Percentiles rank a stretch among this genome's conserved stretches.
Evolutionary conservation across 2,888 invertebrate species (phyloP).

Genomic region (Apoderus coryli): DNA sequence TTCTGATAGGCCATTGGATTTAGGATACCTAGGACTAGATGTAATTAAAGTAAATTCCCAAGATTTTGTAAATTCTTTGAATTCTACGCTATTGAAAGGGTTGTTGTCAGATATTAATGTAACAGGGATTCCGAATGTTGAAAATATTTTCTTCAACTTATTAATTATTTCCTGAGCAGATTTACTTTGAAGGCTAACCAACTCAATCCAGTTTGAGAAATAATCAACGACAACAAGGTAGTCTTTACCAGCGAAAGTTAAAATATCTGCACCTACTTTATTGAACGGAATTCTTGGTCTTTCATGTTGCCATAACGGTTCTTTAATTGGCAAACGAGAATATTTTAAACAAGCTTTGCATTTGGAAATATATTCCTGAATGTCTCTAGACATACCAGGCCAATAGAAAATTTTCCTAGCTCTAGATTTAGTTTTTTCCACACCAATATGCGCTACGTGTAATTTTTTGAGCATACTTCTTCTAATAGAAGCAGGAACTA

Average conservation of each 20-base stretch:
- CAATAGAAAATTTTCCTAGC: constrained; percentile 13
- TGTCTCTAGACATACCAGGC: constrained; percentile 14
- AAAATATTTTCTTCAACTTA: constrained; percentile 14
- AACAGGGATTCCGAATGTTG: constrained; percentile 14
- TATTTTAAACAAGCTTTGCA: constrained; percentile 8
- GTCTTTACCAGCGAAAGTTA: constrained; percentile 7
- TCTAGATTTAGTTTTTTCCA: constrained; percentile 13
- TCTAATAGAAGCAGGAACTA: constrained; percentile 12
- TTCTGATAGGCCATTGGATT: constrained; percentile 16
- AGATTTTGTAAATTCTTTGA: constrained; percentile 15
- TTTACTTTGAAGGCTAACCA: constrained; percentile 6
- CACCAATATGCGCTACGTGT: constrained; percentile 14
- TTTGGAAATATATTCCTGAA: constrained; percentile 11
- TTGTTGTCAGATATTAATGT: constrained; percentile 16
- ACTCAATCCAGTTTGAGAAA: constrained; percentile 10
- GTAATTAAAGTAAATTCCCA: constrained; percentile 14
- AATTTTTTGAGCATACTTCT: constrained; percentile 13
- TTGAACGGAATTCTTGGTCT: constrained; percentile 7
- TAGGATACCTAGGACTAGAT: constrained; percentile 16
- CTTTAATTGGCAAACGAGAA: constrained; percentile 4
- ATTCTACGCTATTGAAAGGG: constrained; percentile 16
- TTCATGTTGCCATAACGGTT: constrained; percentile 7
- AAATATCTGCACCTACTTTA: constrained; percentile 7
- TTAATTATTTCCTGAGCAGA: constrained; percentile 8
- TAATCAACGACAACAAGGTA: constrained; percentile 7